phyloP scores from a whole-genome alignment of 2,888 invertebrate species.

The Pristionchus fissidentatus region DNA sequence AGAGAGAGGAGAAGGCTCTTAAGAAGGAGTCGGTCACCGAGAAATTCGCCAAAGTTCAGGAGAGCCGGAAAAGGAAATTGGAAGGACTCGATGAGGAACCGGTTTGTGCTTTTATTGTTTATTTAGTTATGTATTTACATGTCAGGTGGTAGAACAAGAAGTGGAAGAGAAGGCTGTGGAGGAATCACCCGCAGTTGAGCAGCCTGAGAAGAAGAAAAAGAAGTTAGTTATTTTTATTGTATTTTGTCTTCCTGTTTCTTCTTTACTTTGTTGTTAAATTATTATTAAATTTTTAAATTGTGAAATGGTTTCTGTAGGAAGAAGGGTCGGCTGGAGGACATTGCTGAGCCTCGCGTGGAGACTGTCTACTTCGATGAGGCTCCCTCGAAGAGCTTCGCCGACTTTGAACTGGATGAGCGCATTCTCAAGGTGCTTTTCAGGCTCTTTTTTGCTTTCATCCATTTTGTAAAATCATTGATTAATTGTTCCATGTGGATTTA shows the following conservation, averaged over 20 bases:
- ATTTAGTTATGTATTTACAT: not conserved
- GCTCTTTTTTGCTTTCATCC: not conserved
- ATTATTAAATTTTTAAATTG: not conserved
- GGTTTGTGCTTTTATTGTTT: not conserved
- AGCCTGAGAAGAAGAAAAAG: constrained; percentile 33
- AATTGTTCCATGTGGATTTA: not conserved
- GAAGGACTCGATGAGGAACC: constrained; percentile 31
- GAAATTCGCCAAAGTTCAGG: constrained; percentile 25
- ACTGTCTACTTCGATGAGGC: constrained; percentile 58
- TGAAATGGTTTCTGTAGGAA: not conserved
- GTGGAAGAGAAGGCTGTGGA: not conserved
- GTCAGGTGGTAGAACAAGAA: not conserved
- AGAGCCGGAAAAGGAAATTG: constrained; percentile 17
- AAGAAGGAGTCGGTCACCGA: constrained; percentile 20
- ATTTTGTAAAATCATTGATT: not conserved
- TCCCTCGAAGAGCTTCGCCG: constrained; percentile 62
- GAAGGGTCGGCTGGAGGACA: constrained; percentile 53
- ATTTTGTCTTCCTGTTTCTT: not conserved
- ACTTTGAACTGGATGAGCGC: constrained; percentile 73
- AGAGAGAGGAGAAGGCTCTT: constrained; percentile 8
- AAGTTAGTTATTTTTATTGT: not conserved
- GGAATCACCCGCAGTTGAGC: not conserved
- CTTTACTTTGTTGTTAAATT: no score
- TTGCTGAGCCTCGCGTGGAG: constrained; percentile 60
- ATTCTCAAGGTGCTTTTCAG: constrained; percentile 70